These are phyloP conservation scores for Teleogryllus oceanicus DNA, from an alignment of 2,888 invertebrate species.

Conservation along the genomic window DNA sequence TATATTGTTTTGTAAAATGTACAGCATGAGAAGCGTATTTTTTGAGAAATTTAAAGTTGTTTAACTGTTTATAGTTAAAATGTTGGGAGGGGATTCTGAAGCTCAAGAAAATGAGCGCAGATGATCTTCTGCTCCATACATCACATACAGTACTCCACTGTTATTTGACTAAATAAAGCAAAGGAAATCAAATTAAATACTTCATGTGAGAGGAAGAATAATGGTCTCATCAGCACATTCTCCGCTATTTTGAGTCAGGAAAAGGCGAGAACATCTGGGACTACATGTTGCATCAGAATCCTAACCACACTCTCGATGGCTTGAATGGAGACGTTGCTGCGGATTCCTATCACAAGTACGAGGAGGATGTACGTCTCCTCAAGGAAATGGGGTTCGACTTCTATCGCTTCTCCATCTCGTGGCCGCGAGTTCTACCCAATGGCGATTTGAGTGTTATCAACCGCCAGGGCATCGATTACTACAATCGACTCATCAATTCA, in stretches of 20 bases:
- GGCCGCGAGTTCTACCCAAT: conserved; percentile 28
- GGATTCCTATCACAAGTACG: background rate
- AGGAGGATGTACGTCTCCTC: background rate
- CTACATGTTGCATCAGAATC: conserved; percentile 53
- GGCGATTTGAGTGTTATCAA: conserved; percentile 28
- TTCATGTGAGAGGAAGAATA: too few species aligned
- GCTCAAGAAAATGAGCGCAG: too few species aligned
- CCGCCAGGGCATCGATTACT: conserved; percentile 45
- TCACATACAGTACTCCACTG: too few species aligned
- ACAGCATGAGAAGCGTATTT: too few species aligned
- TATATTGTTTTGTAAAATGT: too few species aligned
- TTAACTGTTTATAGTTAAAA: too few species aligned
- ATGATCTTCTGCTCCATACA: too few species aligned
- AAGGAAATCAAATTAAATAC: too few species aligned
- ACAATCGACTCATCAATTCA: conserved; percentile 46
- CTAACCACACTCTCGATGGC: conserved; percentile 58
- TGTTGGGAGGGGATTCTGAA: too few species aligned
- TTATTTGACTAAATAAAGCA: too few species aligned
- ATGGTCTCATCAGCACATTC: too few species aligned
- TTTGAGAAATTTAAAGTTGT: too few species aligned
- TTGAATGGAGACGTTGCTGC: conserved; percentile 35
- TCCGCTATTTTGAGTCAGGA: conserved; percentile 41
- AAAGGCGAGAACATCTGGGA: conserved; percentile 64
- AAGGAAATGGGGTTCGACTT: conserved; percentile 25
- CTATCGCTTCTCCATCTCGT: conserved; percentile 28